Evolutionary conservation across 2,113 vertebrate species (phyloP).

Genomic region (Lepisosteus osseus): DNA sequence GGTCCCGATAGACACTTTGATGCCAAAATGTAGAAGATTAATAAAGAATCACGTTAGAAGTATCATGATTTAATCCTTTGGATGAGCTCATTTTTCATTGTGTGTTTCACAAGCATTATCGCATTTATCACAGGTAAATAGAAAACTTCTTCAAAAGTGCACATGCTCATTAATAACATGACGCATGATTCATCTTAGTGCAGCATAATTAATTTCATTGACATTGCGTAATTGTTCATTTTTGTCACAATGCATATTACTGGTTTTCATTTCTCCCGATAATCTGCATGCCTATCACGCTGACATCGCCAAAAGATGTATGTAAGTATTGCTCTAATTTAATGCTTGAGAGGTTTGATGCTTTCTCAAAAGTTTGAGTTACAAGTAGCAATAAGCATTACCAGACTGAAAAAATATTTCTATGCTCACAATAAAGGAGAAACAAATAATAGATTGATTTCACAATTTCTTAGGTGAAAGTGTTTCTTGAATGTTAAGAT

Average conservation of each 20-base stretch:
- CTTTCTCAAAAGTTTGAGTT: neutral
- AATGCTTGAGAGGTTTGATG: constrained; percentile 39
- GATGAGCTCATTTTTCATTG: constrained; percentile 64
- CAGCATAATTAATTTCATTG: constrained; percentile 49
- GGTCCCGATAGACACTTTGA: no score
- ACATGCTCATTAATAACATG: constrained; percentile 87
- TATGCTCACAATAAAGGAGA: neutral
- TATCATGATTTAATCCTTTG: constrained; percentile 76
- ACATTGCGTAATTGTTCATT: constrained; percentile 54
- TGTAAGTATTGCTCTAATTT: constrained; percentile 66
- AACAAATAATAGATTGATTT: neutral
- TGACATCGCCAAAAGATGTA: constrained; percentile 72
- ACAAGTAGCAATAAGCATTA: neutral
- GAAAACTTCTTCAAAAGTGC: constrained; percentile 85
- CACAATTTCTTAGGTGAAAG: neutral
- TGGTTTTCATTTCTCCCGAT: constrained; percentile 42
- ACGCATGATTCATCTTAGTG: constrained; percentile 76
- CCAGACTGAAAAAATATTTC: neutral
- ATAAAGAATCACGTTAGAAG: no score
- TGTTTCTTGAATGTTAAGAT: neutral
- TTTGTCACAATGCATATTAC: constrained; percentile 42
- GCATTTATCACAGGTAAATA: constrained; percentile 87
- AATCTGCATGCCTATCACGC: constrained; percentile 34
- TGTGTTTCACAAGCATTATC: constrained; percentile 74
- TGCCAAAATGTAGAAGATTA: no score